Evolutionary conservation across 1,140 invertebrate genomes (phyloP).

Genomic region (Habropoda laboriosa): DNA sequence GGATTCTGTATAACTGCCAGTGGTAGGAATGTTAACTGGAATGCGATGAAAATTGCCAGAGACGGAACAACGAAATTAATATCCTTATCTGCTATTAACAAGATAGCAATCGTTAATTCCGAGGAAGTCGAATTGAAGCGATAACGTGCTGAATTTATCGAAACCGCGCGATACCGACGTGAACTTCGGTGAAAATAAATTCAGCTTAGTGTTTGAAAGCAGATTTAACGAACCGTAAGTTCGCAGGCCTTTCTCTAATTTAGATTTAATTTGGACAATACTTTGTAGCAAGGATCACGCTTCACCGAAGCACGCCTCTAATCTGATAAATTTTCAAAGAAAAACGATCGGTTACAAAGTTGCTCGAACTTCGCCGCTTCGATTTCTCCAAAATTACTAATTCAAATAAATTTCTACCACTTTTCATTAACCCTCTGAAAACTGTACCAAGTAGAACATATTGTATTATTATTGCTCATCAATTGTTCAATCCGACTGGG

Average conservation of each 20-base stretch:
- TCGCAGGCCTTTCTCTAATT: not conserved
- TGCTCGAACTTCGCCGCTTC: too few relatives aligned
- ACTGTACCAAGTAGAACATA: too few relatives aligned
- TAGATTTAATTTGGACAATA: not conserved
- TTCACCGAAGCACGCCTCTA: too few relatives aligned
- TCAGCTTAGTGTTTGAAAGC: too few relatives aligned
- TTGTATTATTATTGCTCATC: too few relatives aligned
- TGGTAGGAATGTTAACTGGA: conserved; percentile 7
- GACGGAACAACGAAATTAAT: not conserved
- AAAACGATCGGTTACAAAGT: too few relatives aligned
- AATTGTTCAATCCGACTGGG: too few relatives aligned
- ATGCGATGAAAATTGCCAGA: not conserved
- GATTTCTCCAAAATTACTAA: not conserved
- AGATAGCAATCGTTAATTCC: not conserved
- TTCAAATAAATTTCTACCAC: too few relatives aligned
- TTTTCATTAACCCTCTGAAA: too few relatives aligned
- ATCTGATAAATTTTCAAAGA: too few relatives aligned
- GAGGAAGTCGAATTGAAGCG: too few relatives aligned
- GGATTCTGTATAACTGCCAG: not conserved
- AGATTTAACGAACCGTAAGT: not conserved
- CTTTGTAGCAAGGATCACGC: too few relatives aligned
- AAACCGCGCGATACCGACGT: not conserved
- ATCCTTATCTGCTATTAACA: not conserved
- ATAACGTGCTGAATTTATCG: not conserved
- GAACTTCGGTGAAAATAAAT: not conserved